Evolutionary conservation across 2,888 invertebrate genomes (phyloP).

Genomic region (Volucella inflata): DNA sequence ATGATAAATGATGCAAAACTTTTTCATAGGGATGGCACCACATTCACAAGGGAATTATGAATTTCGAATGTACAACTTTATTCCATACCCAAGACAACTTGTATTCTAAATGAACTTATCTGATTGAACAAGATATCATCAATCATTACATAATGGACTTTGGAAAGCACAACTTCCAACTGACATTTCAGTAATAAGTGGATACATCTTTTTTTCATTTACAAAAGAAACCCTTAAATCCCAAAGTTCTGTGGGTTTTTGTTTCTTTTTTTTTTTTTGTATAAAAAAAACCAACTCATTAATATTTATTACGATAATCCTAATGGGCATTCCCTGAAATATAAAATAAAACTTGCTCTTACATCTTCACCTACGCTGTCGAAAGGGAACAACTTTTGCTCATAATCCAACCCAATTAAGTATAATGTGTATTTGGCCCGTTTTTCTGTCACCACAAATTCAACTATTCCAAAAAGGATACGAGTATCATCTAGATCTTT

Average conservation of each 20-base stretch:
- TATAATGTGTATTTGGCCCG: background rate
- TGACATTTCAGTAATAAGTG: no score
- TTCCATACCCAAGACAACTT: background rate
- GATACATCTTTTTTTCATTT: no score
- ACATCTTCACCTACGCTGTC: background rate
- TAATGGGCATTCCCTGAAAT: background rate
- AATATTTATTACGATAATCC: slow-evolving; percentile 1
- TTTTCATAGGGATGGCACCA: no score
- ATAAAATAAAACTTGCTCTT: background rate
- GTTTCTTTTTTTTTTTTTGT: no score
- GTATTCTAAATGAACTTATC: background rate
- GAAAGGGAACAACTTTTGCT: background rate
- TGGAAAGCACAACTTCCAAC: background rate
- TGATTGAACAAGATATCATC: slow-evolving; percentile 6
- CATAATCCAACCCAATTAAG: background rate
- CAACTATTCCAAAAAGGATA: slow-evolving; percentile 2
- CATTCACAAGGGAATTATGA: no score
- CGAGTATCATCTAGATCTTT: slow-evolving; percentile 18
- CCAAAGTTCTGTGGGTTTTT: background rate
- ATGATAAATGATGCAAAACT: no score
- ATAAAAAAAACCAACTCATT: slow-evolving; percentile 6
- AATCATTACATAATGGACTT: background rate
- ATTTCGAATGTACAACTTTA: background rate
- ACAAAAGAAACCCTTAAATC: no score
- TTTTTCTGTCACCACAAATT: background rate